A percentile compares a stretch with the other conserved stretches of the same genome.
These are phyloP conservation scores for Mesorhabditis belari DNA, from an alignment of 2,888 invertebrate species.

Conservation along the genomic window DNA sequence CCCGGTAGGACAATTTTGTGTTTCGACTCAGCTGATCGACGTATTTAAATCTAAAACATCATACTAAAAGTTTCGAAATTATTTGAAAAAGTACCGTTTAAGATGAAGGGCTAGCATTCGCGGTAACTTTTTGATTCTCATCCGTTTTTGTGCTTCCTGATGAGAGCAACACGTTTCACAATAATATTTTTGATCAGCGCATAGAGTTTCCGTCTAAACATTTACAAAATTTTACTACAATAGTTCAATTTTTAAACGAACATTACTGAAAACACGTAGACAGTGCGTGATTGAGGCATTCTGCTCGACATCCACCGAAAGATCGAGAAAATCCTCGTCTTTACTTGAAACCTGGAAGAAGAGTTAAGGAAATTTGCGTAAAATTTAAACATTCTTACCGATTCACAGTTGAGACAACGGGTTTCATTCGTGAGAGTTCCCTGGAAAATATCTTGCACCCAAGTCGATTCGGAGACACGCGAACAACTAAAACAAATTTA, in stretches of 20 bases:
- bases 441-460: constrained; percentile 99
- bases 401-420: constrained; percentile 96
- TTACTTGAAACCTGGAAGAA: constrained; percentile 73
- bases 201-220: constrained; percentile 94
- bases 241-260: neutral
- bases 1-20: constrained; percentile 96
- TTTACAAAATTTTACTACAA: constrained; percentile 26
- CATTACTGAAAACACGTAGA: constrained; percentile 66
- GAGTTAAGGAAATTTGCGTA: neutral
- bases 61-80: neutral
- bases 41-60: constrained; percentile 52
- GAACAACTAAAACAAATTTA: neutral
- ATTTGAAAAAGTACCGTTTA: constrained; percentile 67
- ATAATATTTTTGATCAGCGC: constrained; percentile 70
- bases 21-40: constrained; percentile 97
- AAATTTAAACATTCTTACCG: constrained; percentile 70
- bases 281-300: constrained; percentile 99
- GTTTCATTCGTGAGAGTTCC: constrained; percentile 98
- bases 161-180: constrained; percentile 38
- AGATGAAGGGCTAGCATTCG: constrained; percentile 93
- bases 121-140: constrained; percentile 95
- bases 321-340: constrained; percentile 96
- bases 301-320: constrained; percentile 98
- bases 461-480: constrained; percentile 70
- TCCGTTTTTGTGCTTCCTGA: constrained; percentile 56